Evolutionary conservation across 2,797 vertebrate genomes (phyloP).

Genomic region (Cryptoprocta ferox): DNA sequence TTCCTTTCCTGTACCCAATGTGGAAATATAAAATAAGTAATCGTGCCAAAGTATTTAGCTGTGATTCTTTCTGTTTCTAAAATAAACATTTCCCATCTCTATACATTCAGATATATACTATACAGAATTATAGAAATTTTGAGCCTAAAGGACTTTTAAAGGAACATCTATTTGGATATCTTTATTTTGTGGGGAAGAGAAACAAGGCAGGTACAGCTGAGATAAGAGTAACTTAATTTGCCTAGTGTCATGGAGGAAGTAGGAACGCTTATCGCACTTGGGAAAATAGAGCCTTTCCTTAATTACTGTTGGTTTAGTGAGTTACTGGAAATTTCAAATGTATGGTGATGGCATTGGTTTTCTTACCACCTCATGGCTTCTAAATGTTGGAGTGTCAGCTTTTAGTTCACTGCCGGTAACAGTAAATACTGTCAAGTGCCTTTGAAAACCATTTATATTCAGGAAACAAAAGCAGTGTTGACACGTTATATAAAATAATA

Average conservation of each 20-base stretch:
- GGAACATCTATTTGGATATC: background rate
- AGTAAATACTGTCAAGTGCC: background rate
- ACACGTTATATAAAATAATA: background rate
- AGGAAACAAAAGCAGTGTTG: slow-evolving; percentile 1
- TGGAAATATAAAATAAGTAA: background rate
- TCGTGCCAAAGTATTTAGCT: slow-evolving; percentile 20
- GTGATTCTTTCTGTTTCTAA: slow-evolving; percentile 27
- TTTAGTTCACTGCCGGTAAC: background rate
- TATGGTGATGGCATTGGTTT: background rate
- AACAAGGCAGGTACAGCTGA: background rate
- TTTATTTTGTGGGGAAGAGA: background rate
- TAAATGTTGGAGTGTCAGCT: background rate
- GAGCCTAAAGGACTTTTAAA: background rate
- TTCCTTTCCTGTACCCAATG: slow-evolving; percentile 46
- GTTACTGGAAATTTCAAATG: slow-evolving; percentile 19
- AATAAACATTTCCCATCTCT: background rate
- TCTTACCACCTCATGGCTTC: background rate
- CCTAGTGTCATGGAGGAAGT: background rate
- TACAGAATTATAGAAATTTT: background rate
- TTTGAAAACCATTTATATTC: slow-evolving; percentile 19
- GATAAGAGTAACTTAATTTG: background rate
- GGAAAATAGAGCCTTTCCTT: background rate
- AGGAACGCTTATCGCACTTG: background rate
- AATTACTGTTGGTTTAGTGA: background rate
- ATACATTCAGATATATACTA: background rate